These are phyloP conservation scores for Pollenia angustigena DNA, from an alignment of 2,888 invertebrate species.

Conservation along the genomic window DNA sequence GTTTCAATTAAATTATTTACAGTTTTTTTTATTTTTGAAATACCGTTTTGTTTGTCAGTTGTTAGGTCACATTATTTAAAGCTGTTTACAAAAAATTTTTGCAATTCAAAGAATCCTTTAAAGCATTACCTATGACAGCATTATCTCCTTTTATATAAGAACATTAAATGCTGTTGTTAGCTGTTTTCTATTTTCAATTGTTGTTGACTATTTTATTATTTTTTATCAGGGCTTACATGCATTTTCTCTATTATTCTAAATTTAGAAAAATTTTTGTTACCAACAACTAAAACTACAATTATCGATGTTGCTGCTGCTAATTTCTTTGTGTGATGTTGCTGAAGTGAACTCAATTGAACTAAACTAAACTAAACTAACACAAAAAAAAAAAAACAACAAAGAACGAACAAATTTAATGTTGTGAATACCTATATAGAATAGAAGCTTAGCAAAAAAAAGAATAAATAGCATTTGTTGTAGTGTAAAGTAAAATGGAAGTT, in stretches of 20 bases:
- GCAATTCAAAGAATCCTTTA: background rate
- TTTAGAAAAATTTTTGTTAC: constrained; percentile 45
- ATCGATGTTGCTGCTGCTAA: constrained; percentile 54
- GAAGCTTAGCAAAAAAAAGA: background rate
- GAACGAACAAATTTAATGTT: constrained; percentile 32
- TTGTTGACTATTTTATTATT: background rate
- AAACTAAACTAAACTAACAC: constrained; percentile 28
- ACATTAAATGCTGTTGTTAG: background rate
- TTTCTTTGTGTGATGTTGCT: constrained; percentile 58
- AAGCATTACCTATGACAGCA: constrained; percentile 1
- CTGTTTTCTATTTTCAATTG: constrained; percentile 5
- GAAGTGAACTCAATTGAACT: constrained; percentile 59
- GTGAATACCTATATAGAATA: background rate
- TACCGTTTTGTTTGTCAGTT: background rate
- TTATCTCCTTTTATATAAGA: background rate
- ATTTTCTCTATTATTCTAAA: constrained; percentile 62
- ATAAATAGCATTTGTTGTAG: background rate
- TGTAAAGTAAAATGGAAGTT: constrained; percentile 8
- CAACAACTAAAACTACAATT: constrained; percentile 47
- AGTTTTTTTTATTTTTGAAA: background rate
- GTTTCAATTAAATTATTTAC: background rate
- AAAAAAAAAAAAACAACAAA: constrained; percentile 37
- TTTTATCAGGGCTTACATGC: background rate
- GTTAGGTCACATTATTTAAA: background rate
- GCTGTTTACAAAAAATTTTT: background rate